These are phyloP conservation scores for Enteromius unitaeniatus DNA, from an alignment of 2,797 vertebrate species.

Conservation along the genomic window DNA sequence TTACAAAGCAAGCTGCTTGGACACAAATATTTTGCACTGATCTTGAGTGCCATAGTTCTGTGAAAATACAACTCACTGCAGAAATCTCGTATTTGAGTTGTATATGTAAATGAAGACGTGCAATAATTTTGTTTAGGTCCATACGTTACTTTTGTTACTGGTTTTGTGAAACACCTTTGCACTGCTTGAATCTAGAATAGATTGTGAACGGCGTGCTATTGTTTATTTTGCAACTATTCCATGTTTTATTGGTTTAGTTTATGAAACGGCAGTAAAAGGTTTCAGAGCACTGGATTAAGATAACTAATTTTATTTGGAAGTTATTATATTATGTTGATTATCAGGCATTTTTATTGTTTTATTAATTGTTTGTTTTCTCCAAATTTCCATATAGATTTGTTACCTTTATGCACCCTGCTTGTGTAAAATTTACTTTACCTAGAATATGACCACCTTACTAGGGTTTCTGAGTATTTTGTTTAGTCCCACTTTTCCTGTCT, in stretches of 20 bases:
- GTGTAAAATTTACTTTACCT: not conserved
- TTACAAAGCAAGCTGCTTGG: slow-evolving; percentile 15
- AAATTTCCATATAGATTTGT: not conserved
- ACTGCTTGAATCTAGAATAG: slow-evolving; percentile 8
- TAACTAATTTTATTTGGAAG: not conserved
- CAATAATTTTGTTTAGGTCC: slow-evolving; percentile 12
- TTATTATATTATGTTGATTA: not conserved
- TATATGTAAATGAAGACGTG: slow-evolving; percentile 24
- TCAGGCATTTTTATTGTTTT: not conserved
- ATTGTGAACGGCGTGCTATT: not conserved
- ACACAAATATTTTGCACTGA: slow-evolving; percentile 23
- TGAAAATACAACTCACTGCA: slow-evolving; percentile 1
- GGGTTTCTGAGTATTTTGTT: not conserved
- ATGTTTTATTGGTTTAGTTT: not conserved
- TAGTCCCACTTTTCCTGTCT: not conserved
- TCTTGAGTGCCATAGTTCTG: slow-evolving; percentile 7
- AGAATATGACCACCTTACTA: not conserved
- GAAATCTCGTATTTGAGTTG: slow-evolving; percentile 13
- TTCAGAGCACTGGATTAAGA: slow-evolving; percentile 25
- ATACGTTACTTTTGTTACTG: not conserved
- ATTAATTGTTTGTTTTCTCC: not conserved
- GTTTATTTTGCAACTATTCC: not conserved
- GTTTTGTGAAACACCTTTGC: slow-evolving; percentile 14
- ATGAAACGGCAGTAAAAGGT: slow-evolving; percentile 1
- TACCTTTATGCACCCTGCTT: not conserved